A percentile compares a stretch with the other conserved stretches of the same genome.
Conservation (phyloP, 2,797 vertebrate genomes). For the Buphagus erythrorhynchus region DNA sequence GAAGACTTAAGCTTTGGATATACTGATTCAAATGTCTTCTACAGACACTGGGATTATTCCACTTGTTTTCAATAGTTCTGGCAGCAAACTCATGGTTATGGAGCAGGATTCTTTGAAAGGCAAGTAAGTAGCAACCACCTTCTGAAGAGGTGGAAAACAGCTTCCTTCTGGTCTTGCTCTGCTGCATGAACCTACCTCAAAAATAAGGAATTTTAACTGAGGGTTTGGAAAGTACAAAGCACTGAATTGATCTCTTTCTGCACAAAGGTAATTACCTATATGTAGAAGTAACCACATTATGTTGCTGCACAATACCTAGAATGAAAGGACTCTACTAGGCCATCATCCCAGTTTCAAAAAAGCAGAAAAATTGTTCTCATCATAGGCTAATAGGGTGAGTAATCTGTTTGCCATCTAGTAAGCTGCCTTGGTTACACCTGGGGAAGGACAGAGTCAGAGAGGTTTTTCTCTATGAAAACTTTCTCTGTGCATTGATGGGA, state of each 20-base stretch:
- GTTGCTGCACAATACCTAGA: background rate
- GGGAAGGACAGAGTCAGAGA: too few relatives aligned
- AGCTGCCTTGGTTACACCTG: background rate
- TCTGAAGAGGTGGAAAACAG: background rate
- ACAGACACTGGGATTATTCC: background rate
- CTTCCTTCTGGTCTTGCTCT: background rate
- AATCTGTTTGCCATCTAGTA: slow-evolving; percentile 17
- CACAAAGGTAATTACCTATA: background rate
- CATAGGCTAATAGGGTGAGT: background rate
- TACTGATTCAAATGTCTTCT: background rate
- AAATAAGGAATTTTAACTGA: background rate
- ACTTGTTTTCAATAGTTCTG: background rate
- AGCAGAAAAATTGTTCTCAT: background rate
- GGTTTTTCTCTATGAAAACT: too few relatives aligned
- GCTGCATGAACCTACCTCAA: background rate
- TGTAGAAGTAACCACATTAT: background rate
- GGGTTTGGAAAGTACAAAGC: background rate
- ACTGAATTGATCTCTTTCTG: background rate
- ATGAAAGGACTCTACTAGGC: background rate
- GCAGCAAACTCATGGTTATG: background rate
- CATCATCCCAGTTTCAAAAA: background rate
- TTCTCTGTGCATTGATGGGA: too few relatives aligned
- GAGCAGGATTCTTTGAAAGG: background rate
- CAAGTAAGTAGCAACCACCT: background rate
- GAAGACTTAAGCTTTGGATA: background rate